Base-by-base conservation (phyloP, 30 jellyfish, hydroid and myxozoan species). In the Mastigias papua region DNA sequence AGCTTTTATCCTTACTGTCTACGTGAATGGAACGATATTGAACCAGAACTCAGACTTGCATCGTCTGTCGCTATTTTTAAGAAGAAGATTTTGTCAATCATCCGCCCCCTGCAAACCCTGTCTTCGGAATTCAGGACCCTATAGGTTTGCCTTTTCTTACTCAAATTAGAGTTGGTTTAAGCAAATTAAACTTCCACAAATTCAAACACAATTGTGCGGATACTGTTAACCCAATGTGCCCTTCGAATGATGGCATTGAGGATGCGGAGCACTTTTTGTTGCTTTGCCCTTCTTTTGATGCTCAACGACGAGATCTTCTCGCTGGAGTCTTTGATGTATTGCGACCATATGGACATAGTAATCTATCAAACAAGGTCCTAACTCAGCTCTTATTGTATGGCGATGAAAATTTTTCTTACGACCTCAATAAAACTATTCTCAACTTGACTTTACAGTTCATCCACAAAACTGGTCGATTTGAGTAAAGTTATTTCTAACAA, bases 1-100 rank as follows among this genome's bases (percentile, higher is more conserved):
- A 84, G 78, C 70, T 84, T 84, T 73, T 82, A 82, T 82, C 86
- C 92, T 71, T 64, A 82, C 54, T 82, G 86, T 68, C 74, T 82
- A 60, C 57, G 80, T 50, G 87, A 84, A 84, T 84, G 87, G 88
- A 84, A 84, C 62, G 76, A 84, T 42, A 86, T 84, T 29, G 81
- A 33, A 29, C 63, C 72, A 25, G 93, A 84, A 78, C 66, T 84
- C 51, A 84, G 93, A 84, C 82, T 84, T 70, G 93, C 82, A 71
- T 88, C 82, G 29, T 82, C 90, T 48, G 69, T 42, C 62, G 81
- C 93, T 57, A 73, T 66, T 62, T 84, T 81, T 54, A 84, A 84
- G 76, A 84, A 35, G 77, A 84, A 74, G 78, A 22, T 70, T 35
- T 32, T 71, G 34, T 58, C 88, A 15, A 67, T 26, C 51, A 81